Base-by-base conservation (phyloP, 1,140 invertebrate species). In the Helicoverpa armigera region DNA sequence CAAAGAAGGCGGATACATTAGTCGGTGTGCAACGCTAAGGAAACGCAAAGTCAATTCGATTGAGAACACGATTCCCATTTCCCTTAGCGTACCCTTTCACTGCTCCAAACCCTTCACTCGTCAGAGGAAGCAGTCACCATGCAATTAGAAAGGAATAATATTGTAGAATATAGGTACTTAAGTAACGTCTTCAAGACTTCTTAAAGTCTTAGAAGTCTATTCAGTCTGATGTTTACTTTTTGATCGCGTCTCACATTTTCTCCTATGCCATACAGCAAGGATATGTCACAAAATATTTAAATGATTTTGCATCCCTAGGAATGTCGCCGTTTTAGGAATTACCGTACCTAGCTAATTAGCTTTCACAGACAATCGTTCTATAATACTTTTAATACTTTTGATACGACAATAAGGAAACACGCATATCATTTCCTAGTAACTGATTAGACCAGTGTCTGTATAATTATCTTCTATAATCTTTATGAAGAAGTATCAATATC, bases 61-160 rank as follows among this genome's bases (percentile, higher is more conserved):
- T 67, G 63, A 48, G 43, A 35, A 67, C 43, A 67, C 14, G 63
- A 48, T 67, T 67, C 35, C 50, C n/a, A 67, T 67, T 50, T 67
- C 63, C 63, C 12, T 67, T 48, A 18, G 29, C n/a, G 16, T 14
- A n/a, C 4, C 54, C 35, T 65, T 65, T 65, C 31, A 65, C 61
- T 65, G n/a, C 31, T 65, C 9, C 60, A 63, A 3, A 35, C n/a
- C 31, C 31, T 43, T 65, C 16, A 16, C 54, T 12, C 29, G 58
- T 3, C 2, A 29, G 35, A 35, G 18, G 58, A 60, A 60, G 58
- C 58, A 60, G 2, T 60, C 9, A 7, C 58, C 3, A 29, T 60
- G 23, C 9, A 29, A 60, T 60, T 16, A 12, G 29, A 10, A 60
- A 13, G 13, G 3, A 60, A 23, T 60, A 60, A 29, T 13, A 58